Evolutionary conservation across 2,888 invertebrate genomes (phyloP).

Genomic region (Chorisops tibialis): DNA sequence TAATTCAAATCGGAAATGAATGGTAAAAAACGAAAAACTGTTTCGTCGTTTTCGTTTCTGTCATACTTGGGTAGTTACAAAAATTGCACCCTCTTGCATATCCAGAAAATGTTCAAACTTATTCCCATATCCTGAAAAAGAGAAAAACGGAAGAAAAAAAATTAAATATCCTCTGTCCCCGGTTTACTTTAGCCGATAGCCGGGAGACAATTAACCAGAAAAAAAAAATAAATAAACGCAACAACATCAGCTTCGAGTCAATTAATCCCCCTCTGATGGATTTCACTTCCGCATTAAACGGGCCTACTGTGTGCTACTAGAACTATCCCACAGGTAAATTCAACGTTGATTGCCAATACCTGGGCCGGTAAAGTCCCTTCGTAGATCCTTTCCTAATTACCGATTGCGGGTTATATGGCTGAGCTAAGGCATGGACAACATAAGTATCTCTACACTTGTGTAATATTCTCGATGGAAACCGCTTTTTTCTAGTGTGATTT

Average conservation of each 20-base stretch:
- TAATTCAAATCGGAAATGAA: conserved; percentile 35
- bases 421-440: not conserved
- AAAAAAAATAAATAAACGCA: conserved; percentile 17
- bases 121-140: conserved; percentile 21
- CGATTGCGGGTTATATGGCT: not conserved
- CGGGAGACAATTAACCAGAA: conserved; percentile 27
- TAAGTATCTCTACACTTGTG: not conserved
- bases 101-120: conserved; percentile 1
- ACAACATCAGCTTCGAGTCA: no score
- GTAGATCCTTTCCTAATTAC: conserved; percentile 20
- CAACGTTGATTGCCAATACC: conserved; percentile 3
- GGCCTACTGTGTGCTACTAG: not conserved
- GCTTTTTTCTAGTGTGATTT: conserved; percentile 1
- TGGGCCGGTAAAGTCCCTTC: conserved; percentile 4
- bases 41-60: conserved; percentile 24
- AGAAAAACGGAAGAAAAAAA: conserved; percentile 8
- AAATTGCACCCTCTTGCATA: conserved; percentile 32
- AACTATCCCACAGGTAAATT: not conserved
- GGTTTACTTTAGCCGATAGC: conserved; percentile 11
- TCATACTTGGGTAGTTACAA: conserved; percentile 34
- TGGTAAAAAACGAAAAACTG: conserved; percentile 25
- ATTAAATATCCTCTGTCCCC: conserved; percentile 31
- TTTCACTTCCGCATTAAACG: conserved; percentile 29
- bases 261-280: conserved; percentile 31
- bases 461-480: not conserved